A percentile compares a stretch with the other conserved stretches of the same genome.
phyloP scores from a whole-genome alignment of 1,140 invertebrate genomes.

The Drosophila willistoni region DNA sequence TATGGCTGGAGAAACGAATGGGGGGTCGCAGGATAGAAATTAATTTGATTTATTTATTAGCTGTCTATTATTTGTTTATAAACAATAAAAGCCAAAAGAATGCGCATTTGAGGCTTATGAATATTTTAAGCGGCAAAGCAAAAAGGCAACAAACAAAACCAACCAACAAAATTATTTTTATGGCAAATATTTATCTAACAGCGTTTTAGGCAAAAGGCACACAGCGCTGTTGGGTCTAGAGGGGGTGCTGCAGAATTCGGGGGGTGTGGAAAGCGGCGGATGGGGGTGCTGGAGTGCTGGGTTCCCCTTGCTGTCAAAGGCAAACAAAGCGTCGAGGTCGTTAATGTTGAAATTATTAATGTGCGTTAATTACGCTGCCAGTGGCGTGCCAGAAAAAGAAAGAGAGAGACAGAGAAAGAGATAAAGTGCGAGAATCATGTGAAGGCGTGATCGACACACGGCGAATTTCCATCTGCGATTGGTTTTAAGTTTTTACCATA shows the following conservation, averaged over 20 bases:
- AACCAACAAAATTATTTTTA: conserved; percentile 66
- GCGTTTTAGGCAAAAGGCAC: conserved; percentile 56
- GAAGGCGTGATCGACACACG: conserved; percentile 7
- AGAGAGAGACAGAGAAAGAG: neutral
- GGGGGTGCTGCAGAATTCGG: neutral
- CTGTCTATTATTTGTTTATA: conserved; percentile 78
- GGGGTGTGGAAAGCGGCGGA: neutral
- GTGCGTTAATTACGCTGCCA: conserved; percentile 67
- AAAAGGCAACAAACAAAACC: conserved; percentile 35
- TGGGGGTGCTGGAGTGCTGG: neutral
- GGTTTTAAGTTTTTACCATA: too few relatives aligned
- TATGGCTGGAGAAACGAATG: neutral
- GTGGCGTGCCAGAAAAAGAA: conserved; percentile 2
- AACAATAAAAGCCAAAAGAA: conserved; percentile 75
- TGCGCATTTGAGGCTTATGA: conserved; percentile 78
- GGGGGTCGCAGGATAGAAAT: conserved; percentile 34
- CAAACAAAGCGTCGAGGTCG: conserved; percentile 76
- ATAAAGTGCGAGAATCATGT: conserved; percentile 16
- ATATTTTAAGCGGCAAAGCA: conserved; percentile 60
- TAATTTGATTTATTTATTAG: conserved; percentile 81
- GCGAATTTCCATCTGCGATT: conserved; percentile 17
- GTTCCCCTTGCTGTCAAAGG: conserved; percentile 50
- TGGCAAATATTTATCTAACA: conserved; percentile 80
- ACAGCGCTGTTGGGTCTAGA: neutral
- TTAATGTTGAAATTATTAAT: conserved; percentile 79